These are phyloP conservation scores for Tenrec ecaudatus DNA, from an alignment of 2,113 vertebrate genomes.

Conservation along the genomic window DNA sequence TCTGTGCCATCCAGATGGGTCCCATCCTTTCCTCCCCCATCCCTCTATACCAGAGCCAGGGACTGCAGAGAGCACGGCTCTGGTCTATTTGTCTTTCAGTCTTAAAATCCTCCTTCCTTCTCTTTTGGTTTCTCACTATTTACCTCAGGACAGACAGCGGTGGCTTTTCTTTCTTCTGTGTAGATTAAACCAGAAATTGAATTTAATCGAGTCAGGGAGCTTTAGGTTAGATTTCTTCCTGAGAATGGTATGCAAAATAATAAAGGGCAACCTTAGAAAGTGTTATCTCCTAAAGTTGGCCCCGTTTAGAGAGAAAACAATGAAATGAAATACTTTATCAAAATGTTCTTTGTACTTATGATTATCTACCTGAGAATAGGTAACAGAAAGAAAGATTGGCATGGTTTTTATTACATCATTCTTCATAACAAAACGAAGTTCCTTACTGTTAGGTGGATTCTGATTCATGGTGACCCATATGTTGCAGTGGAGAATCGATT, in stretches of 20 bases:
- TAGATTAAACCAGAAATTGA: background rate
- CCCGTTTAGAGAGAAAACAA: background rate
- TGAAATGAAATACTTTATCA: background rate
- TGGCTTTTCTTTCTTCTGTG: slow-evolving; percentile 1
- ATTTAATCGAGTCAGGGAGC: background rate
- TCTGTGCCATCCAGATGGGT: background rate
- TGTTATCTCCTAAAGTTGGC: background rate
- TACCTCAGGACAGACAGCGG: background rate
- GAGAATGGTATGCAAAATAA: background rate
- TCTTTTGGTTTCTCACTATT: background rate
- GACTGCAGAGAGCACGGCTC: background rate
- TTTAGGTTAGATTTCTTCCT: background rate
- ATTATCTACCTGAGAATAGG: background rate
- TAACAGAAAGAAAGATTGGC: background rate
- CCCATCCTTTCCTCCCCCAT: too few relatives aligned
- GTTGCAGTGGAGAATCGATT: background rate
- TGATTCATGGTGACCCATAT: background rate
- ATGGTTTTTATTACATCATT: background rate
- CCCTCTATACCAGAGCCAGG: background rate
- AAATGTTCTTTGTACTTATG: slow-evolving; percentile 6
- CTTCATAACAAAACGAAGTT: background rate
- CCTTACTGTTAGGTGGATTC: background rate
- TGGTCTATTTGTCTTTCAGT: background rate
- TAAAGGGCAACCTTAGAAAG: background rate
- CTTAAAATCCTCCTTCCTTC: background rate